These are phyloP conservation scores for Acipenser ruthenus DNA, from an alignment of 2,797 vertebrate genomes.

Conservation along the genomic window DNA sequence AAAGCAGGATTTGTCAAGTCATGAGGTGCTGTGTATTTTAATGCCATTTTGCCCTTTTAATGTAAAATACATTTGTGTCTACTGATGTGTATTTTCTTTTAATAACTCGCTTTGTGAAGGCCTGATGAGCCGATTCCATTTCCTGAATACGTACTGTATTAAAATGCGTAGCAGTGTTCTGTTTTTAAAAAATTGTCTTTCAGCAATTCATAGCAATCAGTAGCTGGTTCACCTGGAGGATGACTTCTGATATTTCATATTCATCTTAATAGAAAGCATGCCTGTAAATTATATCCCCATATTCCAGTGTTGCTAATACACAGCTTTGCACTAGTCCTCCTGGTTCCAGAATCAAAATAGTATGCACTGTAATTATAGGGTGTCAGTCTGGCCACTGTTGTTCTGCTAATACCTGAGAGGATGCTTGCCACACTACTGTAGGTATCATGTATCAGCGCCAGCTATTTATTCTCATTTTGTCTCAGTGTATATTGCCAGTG, in stretches of 20 bases:
- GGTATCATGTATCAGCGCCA: no score
- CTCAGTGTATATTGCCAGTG: no score
- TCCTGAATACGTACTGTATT: slow-evolving; percentile 8
- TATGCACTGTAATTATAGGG: not conserved
- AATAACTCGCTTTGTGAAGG: not conserved
- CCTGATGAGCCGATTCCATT: not conserved
- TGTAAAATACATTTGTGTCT: not conserved
- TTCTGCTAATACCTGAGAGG: not conserved
- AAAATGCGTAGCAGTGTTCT: slow-evolving; percentile 16
- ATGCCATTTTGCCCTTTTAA: not conserved
- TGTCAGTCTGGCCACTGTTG: not conserved
- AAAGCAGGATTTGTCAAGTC: no score
- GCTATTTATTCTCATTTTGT: no score
- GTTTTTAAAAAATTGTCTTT: slow-evolving; percentile 8
- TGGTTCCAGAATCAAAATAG: not conserved
- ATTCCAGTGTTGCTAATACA: slow-evolving; percentile 1
- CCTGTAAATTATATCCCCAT: slow-evolving; percentile 6
- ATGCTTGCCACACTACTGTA: not conserved
- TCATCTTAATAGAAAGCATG: not conserved
- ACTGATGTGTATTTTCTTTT: not conserved
- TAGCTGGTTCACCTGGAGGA: slow-evolving; percentile 9
- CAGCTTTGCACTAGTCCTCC: slow-evolving; percentile 3
- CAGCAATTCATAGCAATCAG: slow-evolving; percentile 20
- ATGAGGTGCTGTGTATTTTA: no score
- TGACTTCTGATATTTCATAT: slow-evolving; percentile 2